A percentile compares a stretch with the other conserved stretches of the same genome.
Conservation (phyloP, 2,113 vertebrate species). For the Saguinus imperator region DNA sequence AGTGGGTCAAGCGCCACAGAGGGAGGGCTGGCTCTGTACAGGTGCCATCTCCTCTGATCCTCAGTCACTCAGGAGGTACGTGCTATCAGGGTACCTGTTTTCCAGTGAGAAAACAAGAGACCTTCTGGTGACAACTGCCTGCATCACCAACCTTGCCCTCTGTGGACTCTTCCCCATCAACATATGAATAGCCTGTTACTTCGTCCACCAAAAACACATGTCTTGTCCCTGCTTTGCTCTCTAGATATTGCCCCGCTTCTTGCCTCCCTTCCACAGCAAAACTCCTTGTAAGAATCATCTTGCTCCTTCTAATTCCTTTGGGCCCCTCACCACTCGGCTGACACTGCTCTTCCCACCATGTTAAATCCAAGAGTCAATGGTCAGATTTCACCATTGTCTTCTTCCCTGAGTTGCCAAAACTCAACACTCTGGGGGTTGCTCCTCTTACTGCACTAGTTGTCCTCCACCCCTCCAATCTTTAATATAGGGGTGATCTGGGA, state of each 20-base stretch:
- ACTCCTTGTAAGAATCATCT: neutral
- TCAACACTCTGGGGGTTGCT: accelerated
- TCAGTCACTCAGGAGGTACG: neutral
- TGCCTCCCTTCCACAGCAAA: neutral
- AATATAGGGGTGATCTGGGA: neutral
- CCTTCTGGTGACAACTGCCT: neutral
- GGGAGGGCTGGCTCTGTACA: accelerated
- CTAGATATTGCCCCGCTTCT: too few relatives aligned
- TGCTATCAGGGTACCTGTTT: too few relatives aligned
- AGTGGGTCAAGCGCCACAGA: neutral
- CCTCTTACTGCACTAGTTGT: neutral
- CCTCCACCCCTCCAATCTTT: neutral
- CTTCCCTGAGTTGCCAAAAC: neutral
- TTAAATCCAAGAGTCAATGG: neutral
- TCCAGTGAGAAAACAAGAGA: neutral
- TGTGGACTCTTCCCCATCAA: too few relatives aligned
- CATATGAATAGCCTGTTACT: neutral
- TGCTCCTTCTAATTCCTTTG: neutral
- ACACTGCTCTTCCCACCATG: neutral
- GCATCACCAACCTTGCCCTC: too few relatives aligned
- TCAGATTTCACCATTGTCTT: neutral
- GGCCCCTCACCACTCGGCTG: neutral
- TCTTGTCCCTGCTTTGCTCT: neutral
- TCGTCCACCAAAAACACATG: neutral
- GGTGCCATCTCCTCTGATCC: neutral